Conservation (phyloP, 2,888 invertebrate species). For the Cacoxenus indagator region DNA sequence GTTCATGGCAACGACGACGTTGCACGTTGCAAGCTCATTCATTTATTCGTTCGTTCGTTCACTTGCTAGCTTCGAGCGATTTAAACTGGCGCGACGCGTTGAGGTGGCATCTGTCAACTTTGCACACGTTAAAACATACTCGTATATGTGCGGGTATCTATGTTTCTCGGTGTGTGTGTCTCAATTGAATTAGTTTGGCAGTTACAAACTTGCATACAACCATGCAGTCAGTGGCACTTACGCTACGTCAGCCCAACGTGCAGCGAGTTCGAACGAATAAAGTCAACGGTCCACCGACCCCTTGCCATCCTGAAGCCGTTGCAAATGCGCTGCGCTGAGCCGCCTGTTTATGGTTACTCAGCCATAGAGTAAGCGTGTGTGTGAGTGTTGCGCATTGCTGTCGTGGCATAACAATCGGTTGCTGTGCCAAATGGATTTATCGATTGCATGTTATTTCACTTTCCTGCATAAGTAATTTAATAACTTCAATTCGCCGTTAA, state of each 20-base stretch:
- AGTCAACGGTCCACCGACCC: too few relatives aligned
- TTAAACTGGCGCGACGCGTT: not conserved
- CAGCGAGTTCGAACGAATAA: too few relatives aligned
- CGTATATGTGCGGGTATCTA: conserved; percentile 7
- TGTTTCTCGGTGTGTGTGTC: conserved; percentile 31
- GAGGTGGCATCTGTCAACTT: conserved; percentile 5
- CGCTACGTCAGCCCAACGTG: too few relatives aligned
- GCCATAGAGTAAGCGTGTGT: not conserved
- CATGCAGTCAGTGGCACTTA: too few relatives aligned
- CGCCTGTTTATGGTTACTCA: too few relatives aligned
- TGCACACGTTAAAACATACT: conserved; percentile 15
- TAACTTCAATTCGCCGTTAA: conserved; percentile 18
- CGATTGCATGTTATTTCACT: conserved; percentile 40
- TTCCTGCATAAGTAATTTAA: conserved; percentile 23
- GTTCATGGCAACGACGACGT: too few relatives aligned
- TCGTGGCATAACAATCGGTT: conserved; percentile 50
- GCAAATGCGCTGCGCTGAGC: too few relatives aligned
- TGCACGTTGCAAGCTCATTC: not conserved
- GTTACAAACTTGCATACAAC: conserved; percentile 39
- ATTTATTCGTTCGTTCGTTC: not conserved
- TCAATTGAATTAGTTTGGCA: conserved; percentile 64
- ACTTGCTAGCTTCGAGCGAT: not conserved
- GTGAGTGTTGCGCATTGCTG: not conserved
- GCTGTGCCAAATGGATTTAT: conserved; percentile 27
- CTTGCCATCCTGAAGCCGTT: too few relatives aligned